Evolutionary conservation across 1,140 invertebrate species (phyloP), one percentile per base, ranked within the genome.

Genomic region (Ganaspis sp.): DNA sequence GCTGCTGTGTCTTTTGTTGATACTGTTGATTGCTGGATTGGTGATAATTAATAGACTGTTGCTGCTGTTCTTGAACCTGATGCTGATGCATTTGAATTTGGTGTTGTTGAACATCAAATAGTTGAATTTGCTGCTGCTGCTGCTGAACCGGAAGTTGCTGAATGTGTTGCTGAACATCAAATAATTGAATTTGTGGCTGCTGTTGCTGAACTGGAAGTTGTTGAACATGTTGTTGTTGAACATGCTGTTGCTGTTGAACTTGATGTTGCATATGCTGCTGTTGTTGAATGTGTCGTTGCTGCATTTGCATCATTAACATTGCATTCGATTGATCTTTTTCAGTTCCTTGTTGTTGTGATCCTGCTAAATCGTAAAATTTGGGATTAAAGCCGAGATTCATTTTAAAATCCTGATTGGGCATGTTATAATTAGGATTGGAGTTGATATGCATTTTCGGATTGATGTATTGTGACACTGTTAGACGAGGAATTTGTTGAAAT

Each of bases 381-480:
- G 75, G 76, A 23, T 11, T 0, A 64, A 83, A 80, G 8, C 29
- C 21, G 19, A 84, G 77, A 76, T 80, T 81, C 70, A 78, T 72
- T 40, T 83, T 83, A 9, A 17, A 49, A 72, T 80, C 4, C 1
- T 21, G 75, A 17, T 4, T 49, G 77, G 75, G 53, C 78, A 21
- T 78, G 77, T 38, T 76, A 40, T 40, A 87, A 45, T 73, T 72
- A 1, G 73, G 70, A 69, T 58, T 70, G 1, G 76, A 38, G 21
- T 79, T 86, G 0, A 83, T 79, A 78, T 82, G 80, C 29, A 87
- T 49, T 34, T 84, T 87, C 0, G 87, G 82, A n/a, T 85, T 84
- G 5, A 88, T 76, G 12, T 85, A 89, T 12, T 86, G 85, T 0
- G 87, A 84, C 34, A 84, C 79, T 73, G 88, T 83, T 72, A 84